Conservation (phyloP, 2,797 vertebrate species). For the Lutjanus argentimaculatus region DNA sequence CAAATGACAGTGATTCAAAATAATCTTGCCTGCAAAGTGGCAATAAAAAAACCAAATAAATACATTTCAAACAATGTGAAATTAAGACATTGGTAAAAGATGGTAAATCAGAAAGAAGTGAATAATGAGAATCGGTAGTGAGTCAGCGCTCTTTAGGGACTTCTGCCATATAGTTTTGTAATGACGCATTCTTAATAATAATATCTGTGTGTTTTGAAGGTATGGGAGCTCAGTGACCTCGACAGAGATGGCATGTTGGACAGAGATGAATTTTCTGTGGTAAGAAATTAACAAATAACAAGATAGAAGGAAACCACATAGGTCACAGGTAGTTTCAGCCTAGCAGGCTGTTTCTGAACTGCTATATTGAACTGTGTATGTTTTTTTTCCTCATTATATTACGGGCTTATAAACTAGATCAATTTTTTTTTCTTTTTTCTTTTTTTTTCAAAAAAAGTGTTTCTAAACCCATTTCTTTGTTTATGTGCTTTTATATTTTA, state of each 20-base stretch:
- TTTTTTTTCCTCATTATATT: background rate
- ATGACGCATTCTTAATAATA: slow-evolving; percentile 17
- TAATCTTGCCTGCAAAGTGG: too few species aligned
- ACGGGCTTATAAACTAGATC: background rate
- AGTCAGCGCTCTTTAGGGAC: slow-evolving; percentile 14
- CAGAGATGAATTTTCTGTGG: slow-evolving; percentile 97
- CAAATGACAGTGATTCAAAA: too few species aligned
- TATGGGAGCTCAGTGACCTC: slow-evolving; percentile 98
- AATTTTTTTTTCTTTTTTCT: background rate
- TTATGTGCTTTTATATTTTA: background rate
- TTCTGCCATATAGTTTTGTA: slow-evolving; percentile 4
- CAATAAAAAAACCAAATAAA: background rate
- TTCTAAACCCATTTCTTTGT: background rate
- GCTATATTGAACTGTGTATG: background rate
- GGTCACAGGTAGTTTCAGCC: slow-evolving; percentile 27
- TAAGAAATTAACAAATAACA: slow-evolving; percentile 78
- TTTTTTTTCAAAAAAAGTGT: background rate
- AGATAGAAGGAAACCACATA: slow-evolving; percentile 8
- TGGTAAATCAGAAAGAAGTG: slow-evolving; percentile 8
- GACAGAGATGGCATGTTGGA: slow-evolving; percentile 98
- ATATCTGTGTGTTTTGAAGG: slow-evolving; percentile 83
- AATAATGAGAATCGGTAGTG: slow-evolving; percentile 19
- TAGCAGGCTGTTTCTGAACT: background rate
- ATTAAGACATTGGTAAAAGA: slow-evolving; percentile 3
- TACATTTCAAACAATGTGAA: slow-evolving; percentile 7